Conservation (phyloP, 2,888 invertebrate genomes). For the Ichneumoninae sp. region DNA sequence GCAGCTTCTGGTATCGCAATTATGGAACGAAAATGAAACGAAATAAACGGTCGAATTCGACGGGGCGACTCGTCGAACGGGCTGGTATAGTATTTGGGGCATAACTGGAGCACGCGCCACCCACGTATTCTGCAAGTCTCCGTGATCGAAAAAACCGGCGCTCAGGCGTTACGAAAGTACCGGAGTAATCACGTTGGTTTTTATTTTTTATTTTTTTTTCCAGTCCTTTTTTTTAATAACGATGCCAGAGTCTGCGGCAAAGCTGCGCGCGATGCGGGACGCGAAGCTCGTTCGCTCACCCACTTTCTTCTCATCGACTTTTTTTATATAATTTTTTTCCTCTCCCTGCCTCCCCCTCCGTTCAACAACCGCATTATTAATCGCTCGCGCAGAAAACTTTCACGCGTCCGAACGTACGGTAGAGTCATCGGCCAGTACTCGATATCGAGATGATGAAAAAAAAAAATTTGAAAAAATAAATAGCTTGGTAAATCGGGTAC, state of each 20-base stretch:
- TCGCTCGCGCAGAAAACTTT: constrained; percentile 45
- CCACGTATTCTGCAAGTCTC: constrained; percentile 33
- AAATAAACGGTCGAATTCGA: not conserved
- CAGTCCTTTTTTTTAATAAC: constrained; percentile 13
- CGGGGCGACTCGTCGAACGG: not conserved
- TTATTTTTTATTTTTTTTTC: constrained; percentile 21
- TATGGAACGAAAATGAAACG: not conserved
- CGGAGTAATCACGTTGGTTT: constrained; percentile 20
- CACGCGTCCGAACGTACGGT: constrained; percentile 19
- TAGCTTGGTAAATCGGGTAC: not conserved
- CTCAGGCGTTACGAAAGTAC: constrained; percentile 54
- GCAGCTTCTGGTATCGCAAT: constrained; percentile 49
- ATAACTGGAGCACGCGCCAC: constrained; percentile 37
- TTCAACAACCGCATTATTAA: constrained; percentile 38
- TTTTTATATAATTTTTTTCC: constrained; percentile 36
- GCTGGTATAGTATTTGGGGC: not conserved
- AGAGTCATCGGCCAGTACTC: constrained; percentile 15
- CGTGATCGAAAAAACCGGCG: constrained; percentile 49
- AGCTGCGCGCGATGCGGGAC: constrained; percentile 8
- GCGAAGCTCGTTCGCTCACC: constrained; percentile 44
- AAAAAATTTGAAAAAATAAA: constrained; percentile 1
- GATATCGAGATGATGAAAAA: not conserved
- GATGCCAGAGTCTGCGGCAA: not conserved
- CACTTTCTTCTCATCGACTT: constrained; percentile 53
- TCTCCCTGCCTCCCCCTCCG: constrained; percentile 1